Evolutionary conservation across 2,888 invertebrate species (phyloP), one percentile per base, ranked within the genome.

Genomic region (Doris montereyensis): DNA sequence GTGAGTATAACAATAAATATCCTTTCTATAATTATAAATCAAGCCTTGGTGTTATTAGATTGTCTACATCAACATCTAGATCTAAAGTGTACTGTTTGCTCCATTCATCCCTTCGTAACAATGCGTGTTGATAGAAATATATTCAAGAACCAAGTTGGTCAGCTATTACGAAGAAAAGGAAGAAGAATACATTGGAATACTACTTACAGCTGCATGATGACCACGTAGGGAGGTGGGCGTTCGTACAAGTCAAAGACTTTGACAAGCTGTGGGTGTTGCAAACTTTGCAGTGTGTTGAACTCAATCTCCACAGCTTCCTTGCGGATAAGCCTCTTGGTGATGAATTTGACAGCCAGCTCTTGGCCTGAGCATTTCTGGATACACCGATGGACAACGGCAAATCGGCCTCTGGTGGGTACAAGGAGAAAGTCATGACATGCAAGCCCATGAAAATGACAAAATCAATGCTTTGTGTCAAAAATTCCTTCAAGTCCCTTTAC

Each of bases 161-260:
- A n/a, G n/a, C n/a, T n/a, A n/a, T n/a, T n/a, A n/a, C n/a, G n/a
- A n/a, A n/a, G n/a, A n/a, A n/a, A n/a, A n/a, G n/a, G n/a, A n/a
- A n/a, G n/a, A n/a, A n/a, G n/a, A n/a, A n/a, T n/a, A n/a, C n/a
- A n/a, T n/a, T n/a, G n/a, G n/a, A n/a, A n/a, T n/a, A n/a, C n/a
- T n/a, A 93, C 94, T 93, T 92, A 95, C 94, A 95, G 90, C 92
- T 95, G 95, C 87, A 95, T 93, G 81, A 96, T 95, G 77, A 96
- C 94, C 75, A 95, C 95, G 10, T 94, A 94, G 79, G 94, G 93
- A 2, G 95, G 94, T 57, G 94, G 94, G 85, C 95, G 95, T 84
- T 95, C 94, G 91, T 95, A 96, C 77, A 96, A 92, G 52, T 95
- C 95, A 89, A 95, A 93, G n/a, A 95, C 95, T 80, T 94, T 93